Percentiles rank a stretch among this genome's conserved stretches.
Evolutionary conservation across 2,797 vertebrate genomes (phyloP).

Genomic region (Micromesistius poutassou): DNA sequence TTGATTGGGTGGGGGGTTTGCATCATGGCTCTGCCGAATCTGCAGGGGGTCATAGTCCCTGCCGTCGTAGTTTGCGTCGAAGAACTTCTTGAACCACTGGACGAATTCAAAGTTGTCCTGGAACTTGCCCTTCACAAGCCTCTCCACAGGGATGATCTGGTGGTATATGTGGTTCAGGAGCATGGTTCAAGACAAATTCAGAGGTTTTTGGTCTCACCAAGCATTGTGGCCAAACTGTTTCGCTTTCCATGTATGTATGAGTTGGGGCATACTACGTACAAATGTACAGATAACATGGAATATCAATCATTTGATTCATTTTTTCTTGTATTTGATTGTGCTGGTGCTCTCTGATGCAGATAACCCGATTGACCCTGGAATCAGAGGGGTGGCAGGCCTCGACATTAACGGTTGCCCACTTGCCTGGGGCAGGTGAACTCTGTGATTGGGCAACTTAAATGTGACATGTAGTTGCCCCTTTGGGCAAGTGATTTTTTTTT

Average conservation of each 20-base stretch:
- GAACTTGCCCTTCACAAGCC: constrained; percentile 92
- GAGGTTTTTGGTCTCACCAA: background rate
- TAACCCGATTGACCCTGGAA: background rate
- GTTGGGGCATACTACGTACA: too few species aligned
- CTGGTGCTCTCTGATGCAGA: background rate
- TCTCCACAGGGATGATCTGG: constrained; percentile 93
- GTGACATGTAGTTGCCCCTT: too few species aligned
- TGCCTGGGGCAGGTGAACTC: too few species aligned
- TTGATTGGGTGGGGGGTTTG: constrained; percentile 79
- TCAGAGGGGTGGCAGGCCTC: too few species aligned
- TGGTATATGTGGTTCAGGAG: constrained; percentile 21
- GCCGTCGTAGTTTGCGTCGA: constrained; percentile 94
- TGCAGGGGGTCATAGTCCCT: constrained; percentile 92
- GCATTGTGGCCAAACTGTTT: background rate
- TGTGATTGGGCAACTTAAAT: too few species aligned
- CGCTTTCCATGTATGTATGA: background rate
- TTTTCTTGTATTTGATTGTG: background rate
- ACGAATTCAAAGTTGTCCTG: constrained; percentile 99
- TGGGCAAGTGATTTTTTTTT: too few species aligned
- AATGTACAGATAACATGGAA: background rate
- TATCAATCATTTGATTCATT: background rate
- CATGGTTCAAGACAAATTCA: background rate
- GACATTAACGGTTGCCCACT: too few species aligned
- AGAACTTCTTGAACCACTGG: constrained; percentile 98
- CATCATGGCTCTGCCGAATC: constrained; percentile 87